phyloP scores from a whole-genome alignment of 2,888 invertebrate species.

The Arrhopalites spinosus region DNA sequence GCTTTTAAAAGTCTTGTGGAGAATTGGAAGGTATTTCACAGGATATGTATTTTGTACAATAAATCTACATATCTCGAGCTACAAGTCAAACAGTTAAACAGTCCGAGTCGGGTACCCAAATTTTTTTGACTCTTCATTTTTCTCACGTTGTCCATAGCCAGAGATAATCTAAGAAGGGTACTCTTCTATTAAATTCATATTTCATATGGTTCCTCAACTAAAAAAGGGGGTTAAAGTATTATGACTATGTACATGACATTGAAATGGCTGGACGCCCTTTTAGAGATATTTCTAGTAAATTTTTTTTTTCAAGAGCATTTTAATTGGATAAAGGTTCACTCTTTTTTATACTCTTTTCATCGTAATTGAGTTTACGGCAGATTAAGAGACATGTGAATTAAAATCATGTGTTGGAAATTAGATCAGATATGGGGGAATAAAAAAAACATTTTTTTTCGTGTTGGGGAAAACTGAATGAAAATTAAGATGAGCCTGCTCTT shows the following conservation, averaged over 20 bases:
- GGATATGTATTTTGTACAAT: too few species aligned
- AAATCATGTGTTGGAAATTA: neutral
- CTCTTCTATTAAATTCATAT: neutral
- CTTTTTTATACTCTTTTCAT: neutral
- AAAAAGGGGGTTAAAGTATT: neutral
- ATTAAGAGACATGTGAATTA: neutral
- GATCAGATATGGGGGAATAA: neutral
- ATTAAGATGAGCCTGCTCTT: too few species aligned
- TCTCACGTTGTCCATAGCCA: neutral
- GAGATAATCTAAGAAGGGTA: too few species aligned
- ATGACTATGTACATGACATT: neutral
- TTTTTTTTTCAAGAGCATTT: slow-evolving; percentile 6
- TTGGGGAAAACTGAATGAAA: neutral
- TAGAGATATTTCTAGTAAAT: neutral
- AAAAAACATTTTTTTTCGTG: neutral
- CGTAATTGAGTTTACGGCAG: neutral
- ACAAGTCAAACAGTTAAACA: too few species aligned
- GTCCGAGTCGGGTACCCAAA: too few species aligned
- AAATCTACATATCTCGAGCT: too few species aligned
- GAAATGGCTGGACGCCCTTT: neutral
- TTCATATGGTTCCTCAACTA: neutral
- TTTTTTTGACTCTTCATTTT: neutral
- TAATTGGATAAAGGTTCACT: slow-evolving; percentile 29
- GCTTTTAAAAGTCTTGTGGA: neutral
- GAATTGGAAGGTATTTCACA: too few species aligned